A percentile compares a stretch with the other conserved stretches of the same genome.
Conservation (phyloP, 2,113 vertebrate species). For the Lepus europaeus region DNA sequence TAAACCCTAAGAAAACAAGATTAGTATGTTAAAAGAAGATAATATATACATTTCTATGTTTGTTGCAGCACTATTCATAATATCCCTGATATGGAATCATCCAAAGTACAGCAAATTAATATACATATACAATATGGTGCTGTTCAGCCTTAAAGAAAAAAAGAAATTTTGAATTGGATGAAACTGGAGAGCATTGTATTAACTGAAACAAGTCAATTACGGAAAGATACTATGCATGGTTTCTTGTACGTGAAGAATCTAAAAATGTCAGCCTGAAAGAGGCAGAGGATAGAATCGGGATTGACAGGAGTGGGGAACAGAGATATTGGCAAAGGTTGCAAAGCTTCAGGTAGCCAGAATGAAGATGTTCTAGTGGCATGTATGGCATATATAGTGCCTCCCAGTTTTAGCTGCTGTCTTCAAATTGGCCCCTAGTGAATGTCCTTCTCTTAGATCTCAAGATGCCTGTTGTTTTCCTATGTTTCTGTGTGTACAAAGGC, state of each 20-base stretch:
- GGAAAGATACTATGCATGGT: background rate
- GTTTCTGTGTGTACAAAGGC: background rate
- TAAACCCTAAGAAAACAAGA: background rate
- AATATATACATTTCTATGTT: background rate
- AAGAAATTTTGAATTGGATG: no score
- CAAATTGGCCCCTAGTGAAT: background rate
- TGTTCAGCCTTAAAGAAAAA: no score
- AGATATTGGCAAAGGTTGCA: background rate
- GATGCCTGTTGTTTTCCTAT: background rate
- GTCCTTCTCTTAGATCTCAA: background rate
- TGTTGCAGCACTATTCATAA: background rate
- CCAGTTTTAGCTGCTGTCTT: background rate
- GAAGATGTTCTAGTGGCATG: background rate
- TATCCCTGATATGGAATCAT: background rate
- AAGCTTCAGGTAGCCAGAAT: background rate
- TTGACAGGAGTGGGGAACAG: background rate
- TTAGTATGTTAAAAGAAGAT: background rate
- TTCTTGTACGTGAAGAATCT: background rate
- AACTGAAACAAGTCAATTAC: background rate
- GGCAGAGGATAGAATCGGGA: background rate
- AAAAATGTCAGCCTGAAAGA: background rate
- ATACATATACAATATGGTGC: no score
- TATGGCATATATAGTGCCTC: background rate
- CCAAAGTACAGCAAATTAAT: background rate
- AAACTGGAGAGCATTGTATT: no score